Evolutionary conservation across 2,113 vertebrate species (phyloP).

Genomic region (Eptesicus fuscus): DNA sequence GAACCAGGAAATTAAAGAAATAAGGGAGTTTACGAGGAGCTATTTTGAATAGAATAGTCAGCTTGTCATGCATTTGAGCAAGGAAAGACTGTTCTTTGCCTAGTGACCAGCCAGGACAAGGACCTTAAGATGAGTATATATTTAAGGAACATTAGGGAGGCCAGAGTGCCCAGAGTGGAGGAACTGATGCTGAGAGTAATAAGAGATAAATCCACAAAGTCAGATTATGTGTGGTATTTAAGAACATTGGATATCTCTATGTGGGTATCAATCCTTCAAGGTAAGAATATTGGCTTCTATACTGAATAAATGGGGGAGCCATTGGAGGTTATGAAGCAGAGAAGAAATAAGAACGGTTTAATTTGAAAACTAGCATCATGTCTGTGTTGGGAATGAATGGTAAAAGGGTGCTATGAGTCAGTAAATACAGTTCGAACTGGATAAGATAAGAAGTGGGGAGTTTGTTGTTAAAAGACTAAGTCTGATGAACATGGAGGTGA

Average conservation of each 20-base stretch:
- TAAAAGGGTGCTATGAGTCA: background rate
- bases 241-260: background rate
- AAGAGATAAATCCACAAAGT: background rate
- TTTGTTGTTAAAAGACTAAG: background rate
- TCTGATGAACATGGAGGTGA: background rate
- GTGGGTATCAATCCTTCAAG: background rate
- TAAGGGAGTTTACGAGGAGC: background rate
- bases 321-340: background rate
- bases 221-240: background rate
- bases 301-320: background rate
- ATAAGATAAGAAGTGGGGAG: background rate
- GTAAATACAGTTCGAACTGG: background rate
- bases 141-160: background rate
- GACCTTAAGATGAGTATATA: fast-evolving
- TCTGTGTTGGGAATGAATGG: background rate
- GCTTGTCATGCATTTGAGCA: background rate
- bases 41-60: background rate
- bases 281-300: background rate
- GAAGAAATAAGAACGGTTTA: background rate
- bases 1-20: background rate
- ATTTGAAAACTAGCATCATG: background rate
- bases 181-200: background rate
- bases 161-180: fast-evolving
- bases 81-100: background rate
- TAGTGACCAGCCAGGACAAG: background rate